Conservation (phyloP, 2,888 invertebrate species). For the Lasioglossum malachurum region DNA sequence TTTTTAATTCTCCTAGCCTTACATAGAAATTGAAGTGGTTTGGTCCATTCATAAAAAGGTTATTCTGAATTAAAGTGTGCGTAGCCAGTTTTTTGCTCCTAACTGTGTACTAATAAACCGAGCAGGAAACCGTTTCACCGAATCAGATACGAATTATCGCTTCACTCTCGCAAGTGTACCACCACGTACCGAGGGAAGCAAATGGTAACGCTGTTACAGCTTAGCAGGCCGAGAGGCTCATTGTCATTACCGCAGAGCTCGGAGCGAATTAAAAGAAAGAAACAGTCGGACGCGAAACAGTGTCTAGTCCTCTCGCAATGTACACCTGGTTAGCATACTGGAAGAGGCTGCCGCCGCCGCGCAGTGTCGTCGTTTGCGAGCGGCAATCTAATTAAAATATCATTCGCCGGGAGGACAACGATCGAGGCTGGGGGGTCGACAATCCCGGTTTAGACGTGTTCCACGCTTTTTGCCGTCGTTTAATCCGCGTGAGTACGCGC, state of each 20-base stretch:
- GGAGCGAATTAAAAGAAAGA: conserved; percentile 2
- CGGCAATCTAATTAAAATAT: conserved; percentile 42
- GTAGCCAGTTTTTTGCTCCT: too few relatives aligned
- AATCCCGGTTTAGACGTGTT: not conserved
- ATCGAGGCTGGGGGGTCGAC: conserved; percentile 3
- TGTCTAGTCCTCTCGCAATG: not conserved
- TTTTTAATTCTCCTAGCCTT: too few relatives aligned
- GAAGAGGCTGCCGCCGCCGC: not conserved
- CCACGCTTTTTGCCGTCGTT: conserved; percentile 20
- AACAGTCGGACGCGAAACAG: not conserved
- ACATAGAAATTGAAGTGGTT: too few relatives aligned
- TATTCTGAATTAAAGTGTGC: too few relatives aligned
- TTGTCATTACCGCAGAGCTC: not conserved
- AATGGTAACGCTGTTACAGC: not conserved
- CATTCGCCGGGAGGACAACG: conserved; percentile 4
- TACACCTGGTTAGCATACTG: conserved; percentile 7
- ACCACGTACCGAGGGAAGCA: not conserved
- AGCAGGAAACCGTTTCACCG: too few relatives aligned
- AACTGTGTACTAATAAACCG: too few relatives aligned
- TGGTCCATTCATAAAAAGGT: too few relatives aligned
- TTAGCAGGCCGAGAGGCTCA: not conserved
- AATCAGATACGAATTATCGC: not conserved
- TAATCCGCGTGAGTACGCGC: conserved; percentile 52
- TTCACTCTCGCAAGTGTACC: not conserved
- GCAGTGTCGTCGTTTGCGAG: not conserved